A percentile compares a stretch with the other conserved stretches of the same genome.
These are phyloP conservation scores for Gymnodraco acuticeps DNA, from an alignment of 2,797 vertebrate species.

Conservation along the genomic window DNA sequence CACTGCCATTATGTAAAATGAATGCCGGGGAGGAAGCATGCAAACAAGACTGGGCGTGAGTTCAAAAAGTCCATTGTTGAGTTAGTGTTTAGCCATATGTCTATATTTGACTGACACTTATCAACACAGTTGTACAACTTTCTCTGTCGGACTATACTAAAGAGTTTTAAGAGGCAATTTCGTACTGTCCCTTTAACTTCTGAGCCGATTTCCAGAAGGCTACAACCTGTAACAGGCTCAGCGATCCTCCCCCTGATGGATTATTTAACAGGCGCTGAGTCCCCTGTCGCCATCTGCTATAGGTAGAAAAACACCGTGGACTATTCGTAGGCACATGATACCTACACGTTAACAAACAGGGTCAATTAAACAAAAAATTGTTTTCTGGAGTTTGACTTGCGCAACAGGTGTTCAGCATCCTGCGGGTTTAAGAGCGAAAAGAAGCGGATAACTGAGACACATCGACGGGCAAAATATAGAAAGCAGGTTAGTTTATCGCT, in stretches of 20 bases:
- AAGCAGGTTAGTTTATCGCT: constrained; percentile 28
- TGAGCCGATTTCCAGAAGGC: constrained; percentile 75
- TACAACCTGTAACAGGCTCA: constrained; percentile 73
- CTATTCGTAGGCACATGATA: constrained; percentile 41
- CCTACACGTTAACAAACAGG: constrained; percentile 8
- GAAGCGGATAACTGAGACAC: constrained; percentile 23
- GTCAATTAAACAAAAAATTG: background rate
- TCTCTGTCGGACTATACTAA: background rate
- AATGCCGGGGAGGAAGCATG: constrained; percentile 11
- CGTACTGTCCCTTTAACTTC: constrained; percentile 81
- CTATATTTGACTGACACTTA: background rate
- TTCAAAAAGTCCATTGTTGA: constrained; percentile 14
- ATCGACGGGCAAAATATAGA: constrained; percentile 4
- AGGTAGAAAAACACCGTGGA: constrained; percentile 63
- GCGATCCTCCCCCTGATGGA: constrained; percentile 85
- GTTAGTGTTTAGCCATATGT: background rate
- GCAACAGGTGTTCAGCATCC: constrained; percentile 57
- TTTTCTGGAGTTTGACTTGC: background rate
- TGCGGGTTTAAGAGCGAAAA: background rate
- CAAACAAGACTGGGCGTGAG: constrained; percentile 21
- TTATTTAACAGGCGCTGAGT: constrained; percentile 86
- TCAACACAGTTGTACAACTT: constrained; percentile 8
- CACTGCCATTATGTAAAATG: constrained; percentile 28
- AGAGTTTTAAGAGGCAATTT: background rate
- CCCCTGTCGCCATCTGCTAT: constrained; percentile 77